Evolutionary conservation across 1,140 invertebrate species (phyloP), one percentile per base, ranked within the genome.

Genomic region (Kradibia gibbosae): DNA sequence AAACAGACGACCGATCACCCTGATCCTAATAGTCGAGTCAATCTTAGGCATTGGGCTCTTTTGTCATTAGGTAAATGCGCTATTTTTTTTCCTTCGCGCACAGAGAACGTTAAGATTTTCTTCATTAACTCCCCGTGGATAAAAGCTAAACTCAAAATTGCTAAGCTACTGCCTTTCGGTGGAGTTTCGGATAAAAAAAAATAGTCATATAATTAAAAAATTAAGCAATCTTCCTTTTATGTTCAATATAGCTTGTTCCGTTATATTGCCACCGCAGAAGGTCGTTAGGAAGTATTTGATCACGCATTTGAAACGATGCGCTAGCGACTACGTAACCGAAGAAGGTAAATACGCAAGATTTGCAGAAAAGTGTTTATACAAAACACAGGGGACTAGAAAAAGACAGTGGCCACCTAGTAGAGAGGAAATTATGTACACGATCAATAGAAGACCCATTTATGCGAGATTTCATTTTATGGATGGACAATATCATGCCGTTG

Each of bases 281-380:
- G 92, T 95, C 0, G 93, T 98, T 79, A 92, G 97, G 53, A 95
- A 97, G 80, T 97, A 98, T 90, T 92, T 99, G n/a, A 94, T 98
- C 34, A 94, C 96, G 15, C 98, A 99, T 91, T 91, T 99, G 72
- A 95, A 97, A 84, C 93, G 96, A 85, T 97, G 97, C 87, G 94
- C 96, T 39, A 95, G 96, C 71, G 97, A 98, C 90, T 95, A 95
- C 83, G 95, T 98, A 25, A 96, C 96, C 2, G 97, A 99, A 88
- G 98, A 99, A 89, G 98, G 97, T 8, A 97, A 98, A 91, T 99
- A 97, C 90, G 97, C 98, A 10, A 92, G 97, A 85, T 98, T 98
- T 88, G 97, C 97, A 42, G 96, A 98, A 88, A 98, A 97, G 94
- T 97, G 96, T 88, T 93, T 98, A 45, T 93, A 94, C 67, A 95